Percentiles rank a stretch among this genome's conserved stretches.
Evolutionary conservation across 2,888 invertebrate species (phyloP).

Genomic region (Protodeltote pygarga): DNA sequence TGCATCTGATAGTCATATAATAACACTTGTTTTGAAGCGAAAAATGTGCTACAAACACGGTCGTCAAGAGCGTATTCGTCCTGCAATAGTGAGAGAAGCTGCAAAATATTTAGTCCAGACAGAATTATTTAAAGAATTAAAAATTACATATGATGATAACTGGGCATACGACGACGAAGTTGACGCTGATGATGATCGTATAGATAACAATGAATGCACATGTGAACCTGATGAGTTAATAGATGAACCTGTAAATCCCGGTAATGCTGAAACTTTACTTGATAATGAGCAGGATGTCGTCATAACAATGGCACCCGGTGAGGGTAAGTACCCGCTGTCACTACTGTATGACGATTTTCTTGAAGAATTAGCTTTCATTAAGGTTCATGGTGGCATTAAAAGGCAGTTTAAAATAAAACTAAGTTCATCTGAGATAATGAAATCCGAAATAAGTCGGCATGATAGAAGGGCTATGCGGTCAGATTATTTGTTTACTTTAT

Average conservation of each 20-base stretch:
- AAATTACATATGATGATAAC: conserved; percentile 8
- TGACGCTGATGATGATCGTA: neutral
- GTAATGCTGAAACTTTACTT: conserved; percentile 35
- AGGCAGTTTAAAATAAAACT: no score
- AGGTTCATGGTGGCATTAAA: no score
- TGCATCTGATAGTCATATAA: conserved; percentile 23
- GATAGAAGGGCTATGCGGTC: conserved; percentile 38
- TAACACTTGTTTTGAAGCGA: conserved; percentile 34
- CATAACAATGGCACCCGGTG: conserved; percentile 37
- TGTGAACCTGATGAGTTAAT: neutral
- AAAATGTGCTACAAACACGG: conserved; percentile 37
- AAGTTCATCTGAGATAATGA: no score
- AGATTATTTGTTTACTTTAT: conserved; percentile 34
- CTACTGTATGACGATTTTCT: conserved; percentile 38
- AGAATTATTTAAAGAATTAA: conserved; percentile 6
- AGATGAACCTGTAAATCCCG: conserved; percentile 22
- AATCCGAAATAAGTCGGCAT: conserved; percentile 33
- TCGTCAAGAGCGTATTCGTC: conserved; percentile 36
- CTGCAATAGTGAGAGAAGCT: conserved; percentile 21
- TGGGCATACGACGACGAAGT: conserved; percentile 3
- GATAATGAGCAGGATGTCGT: conserved; percentile 27
- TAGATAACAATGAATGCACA: conserved; percentile 1
- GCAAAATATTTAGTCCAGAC: conserved; percentile 25
- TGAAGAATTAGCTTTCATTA: no score
- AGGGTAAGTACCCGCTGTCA: conserved; percentile 29